Percentiles rank a stretch among this genome's conserved stretches.
Conservation (phyloP, 2,888 invertebrate species). For the Nephrocerus scutellatus region DNA sequence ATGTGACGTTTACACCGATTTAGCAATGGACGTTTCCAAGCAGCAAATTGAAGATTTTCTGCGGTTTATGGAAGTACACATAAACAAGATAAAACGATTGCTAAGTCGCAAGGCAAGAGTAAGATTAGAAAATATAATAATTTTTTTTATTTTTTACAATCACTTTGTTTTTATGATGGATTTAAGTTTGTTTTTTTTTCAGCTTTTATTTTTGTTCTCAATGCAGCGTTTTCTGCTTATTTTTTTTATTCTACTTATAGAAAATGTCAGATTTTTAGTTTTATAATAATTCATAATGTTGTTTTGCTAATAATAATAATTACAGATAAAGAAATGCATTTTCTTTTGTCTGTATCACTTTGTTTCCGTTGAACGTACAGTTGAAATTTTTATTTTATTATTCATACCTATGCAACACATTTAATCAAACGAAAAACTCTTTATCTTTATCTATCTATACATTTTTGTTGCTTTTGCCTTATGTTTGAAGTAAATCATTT, state of each 20-base stretch:
- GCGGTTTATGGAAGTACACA: constrained; percentile 74
- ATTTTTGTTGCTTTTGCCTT: constrained; percentile 27
- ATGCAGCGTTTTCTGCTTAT: constrained; percentile 8
- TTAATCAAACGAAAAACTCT: constrained; percentile 21
- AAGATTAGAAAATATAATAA: constrained; percentile 45
- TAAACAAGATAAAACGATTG: constrained; percentile 82
- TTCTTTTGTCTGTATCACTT: neutral
- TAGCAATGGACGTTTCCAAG: constrained; percentile 51
- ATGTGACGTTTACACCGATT: constrained; percentile 73
- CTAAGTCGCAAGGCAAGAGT: constrained; percentile 69
- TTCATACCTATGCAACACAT: constrained; percentile 25
- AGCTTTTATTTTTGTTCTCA: constrained; percentile 14
- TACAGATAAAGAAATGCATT: neutral
- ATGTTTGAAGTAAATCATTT: constrained; percentile 35
- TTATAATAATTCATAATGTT: constrained; percentile 5
- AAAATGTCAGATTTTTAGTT: neutral
- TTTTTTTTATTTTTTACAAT: constrained; percentile 10
- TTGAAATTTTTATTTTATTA: too few relatives aligned
- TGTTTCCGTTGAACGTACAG: neutral
- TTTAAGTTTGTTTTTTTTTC: constrained; percentile 14
- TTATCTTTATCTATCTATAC: neutral
- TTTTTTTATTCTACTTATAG: constrained; percentile 1
- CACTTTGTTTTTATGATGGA: too few relatives aligned
- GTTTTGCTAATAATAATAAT: neutral
- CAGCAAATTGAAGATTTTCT: constrained; percentile 65